Percentiles rank a stretch among this genome's conserved stretches.
Conservation (phyloP, 1,140 invertebrate genomes). For the Drosophila sucinea region DNA sequence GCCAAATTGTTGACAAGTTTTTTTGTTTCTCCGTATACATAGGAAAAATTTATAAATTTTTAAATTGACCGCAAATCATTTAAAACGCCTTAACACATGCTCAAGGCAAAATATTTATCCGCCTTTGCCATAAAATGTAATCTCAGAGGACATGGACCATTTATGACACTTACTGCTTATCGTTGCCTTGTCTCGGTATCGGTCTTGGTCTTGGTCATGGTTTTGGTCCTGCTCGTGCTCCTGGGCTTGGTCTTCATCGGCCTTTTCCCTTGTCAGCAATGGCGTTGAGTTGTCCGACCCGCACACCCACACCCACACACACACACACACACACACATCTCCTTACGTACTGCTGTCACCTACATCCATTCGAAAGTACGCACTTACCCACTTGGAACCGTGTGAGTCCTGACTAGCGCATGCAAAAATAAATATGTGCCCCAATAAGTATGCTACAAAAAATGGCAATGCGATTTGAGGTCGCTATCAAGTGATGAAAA, state of each 20-base stretch:
- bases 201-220: background rate
- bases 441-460: too few species aligned
- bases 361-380: constrained; percentile 18
- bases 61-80: constrained; percentile 39
- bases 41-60: constrained; percentile 33
- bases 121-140: constrained; percentile 34
- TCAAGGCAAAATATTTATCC: constrained; percentile 33
- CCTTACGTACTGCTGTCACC: constrained; percentile 17
- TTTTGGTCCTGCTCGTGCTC: background rate
- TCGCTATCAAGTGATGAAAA: too few species aligned
- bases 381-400: constrained; percentile 8
- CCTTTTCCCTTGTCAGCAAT: constrained; percentile 22
- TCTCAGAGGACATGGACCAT: constrained; percentile 28
- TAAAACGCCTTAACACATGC: constrained; percentile 40
- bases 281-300: constrained; percentile 23
- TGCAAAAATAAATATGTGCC: background rate
- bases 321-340: background rate
- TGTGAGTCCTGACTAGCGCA: background rate
- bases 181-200: constrained; percentile 21
- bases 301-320: background rate
- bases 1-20: constrained; percentile 14
- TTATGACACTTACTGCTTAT: constrained; percentile 33
- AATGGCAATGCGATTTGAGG: too few species aligned
- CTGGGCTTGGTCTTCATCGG: background rate
- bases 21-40: background rate